Evolutionary conservation across 2,797 vertebrate species (phyloP), one percentile per base, ranked within the genome.

Genomic region (Eurystomus glaucurus): DNA sequence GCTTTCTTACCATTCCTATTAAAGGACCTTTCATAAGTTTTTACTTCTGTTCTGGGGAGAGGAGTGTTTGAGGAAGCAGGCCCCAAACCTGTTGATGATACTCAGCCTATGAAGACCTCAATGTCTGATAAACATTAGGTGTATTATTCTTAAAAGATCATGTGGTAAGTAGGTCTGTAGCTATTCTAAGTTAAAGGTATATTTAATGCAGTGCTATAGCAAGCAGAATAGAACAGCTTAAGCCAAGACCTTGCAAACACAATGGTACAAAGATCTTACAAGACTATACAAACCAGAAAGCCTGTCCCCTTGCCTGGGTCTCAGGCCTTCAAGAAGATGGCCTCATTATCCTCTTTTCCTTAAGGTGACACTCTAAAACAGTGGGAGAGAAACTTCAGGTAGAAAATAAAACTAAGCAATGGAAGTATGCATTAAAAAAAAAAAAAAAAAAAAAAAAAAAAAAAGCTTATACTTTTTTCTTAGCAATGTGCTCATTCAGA

Each of bases 41-140:
- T 78, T 4, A 13, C 17, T 70, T 91, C 43, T 64, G 5, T 61
- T 75, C 18, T 50, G 18, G 11, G 18, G 9, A 75, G 29, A 57
- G 8, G 18, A 41, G 52, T 0, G 0, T 76, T 71, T 57, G 57
- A 5, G 8, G 14, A 58, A 78, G 20, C 7, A 64, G 51, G 16
- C 7, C 8, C 8, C 26, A 85, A 54, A 35, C 10, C 16, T 5
- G 1, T 17, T 66, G 39, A 12, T 66, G 39, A 12, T 51, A 71
- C 25, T 54, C 17, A 68, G 46, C 31, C 43, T 54, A 2, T 65
- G 66, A 85, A 89, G 39, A 62, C 35, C 23, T 82, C 50, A 43
- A 4, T 61, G 57, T 71, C 25, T 79, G 46, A 57, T 52, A 71
- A 88, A 65, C 11, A 48, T 71, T 39, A n/a, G 14, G 7, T 62